phyloP scores from a whole-genome alignment of 2,888 invertebrate genomes.

The Zygaena filipendulae region DNA sequence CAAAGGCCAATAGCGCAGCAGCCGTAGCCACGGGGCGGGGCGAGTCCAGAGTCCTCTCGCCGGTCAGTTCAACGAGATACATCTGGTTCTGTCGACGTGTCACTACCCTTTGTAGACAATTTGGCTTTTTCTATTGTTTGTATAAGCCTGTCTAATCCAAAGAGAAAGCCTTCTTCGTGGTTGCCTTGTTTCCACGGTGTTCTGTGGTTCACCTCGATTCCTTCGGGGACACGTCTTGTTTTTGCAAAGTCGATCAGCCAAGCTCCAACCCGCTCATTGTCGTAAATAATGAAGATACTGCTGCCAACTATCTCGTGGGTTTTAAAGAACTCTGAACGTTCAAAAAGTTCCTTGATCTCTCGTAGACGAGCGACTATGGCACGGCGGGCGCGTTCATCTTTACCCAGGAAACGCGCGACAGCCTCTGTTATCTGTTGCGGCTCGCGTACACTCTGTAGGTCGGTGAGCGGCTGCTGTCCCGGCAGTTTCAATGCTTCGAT shows the following conservation, averaged over 20 bases:
- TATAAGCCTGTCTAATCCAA: constrained; percentile 92
- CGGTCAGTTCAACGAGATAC: constrained; percentile 51
- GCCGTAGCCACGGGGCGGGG: constrained; percentile 40
- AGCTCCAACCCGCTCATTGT: constrained; percentile 86
- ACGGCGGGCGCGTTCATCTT: constrained; percentile 72
- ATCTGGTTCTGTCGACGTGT: constrained; percentile 41
- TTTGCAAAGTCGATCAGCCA: constrained; percentile 99
- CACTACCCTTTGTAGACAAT: constrained; percentile 27
- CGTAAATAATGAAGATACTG: constrained; percentile 94
- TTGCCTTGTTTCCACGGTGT: constrained; percentile 92
- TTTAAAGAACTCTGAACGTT: constrained; percentile 85
- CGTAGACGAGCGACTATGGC: constrained; percentile 79
- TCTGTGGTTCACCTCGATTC: constrained; percentile 79
- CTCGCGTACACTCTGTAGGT: constrained; percentile 88
- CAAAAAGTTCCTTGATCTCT: constrained; percentile 81
- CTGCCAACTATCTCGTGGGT: constrained; percentile 94
- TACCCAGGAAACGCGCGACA: constrained; percentile 79
- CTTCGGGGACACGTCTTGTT: constrained; percentile 79
- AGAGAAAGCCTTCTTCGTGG: constrained; percentile 95
- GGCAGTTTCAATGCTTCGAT: constrained; percentile 95
- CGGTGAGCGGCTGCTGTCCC: constrained; percentile 84
- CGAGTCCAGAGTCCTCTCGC: constrained; percentile 49
- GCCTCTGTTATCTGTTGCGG: constrained; percentile 78
- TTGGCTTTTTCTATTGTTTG: constrained; percentile 64
- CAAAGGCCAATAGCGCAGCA: constrained; percentile 36